phyloP scores from a whole-genome alignment of 2,113 vertebrate species.

The Calyptomena viridis region DNA sequence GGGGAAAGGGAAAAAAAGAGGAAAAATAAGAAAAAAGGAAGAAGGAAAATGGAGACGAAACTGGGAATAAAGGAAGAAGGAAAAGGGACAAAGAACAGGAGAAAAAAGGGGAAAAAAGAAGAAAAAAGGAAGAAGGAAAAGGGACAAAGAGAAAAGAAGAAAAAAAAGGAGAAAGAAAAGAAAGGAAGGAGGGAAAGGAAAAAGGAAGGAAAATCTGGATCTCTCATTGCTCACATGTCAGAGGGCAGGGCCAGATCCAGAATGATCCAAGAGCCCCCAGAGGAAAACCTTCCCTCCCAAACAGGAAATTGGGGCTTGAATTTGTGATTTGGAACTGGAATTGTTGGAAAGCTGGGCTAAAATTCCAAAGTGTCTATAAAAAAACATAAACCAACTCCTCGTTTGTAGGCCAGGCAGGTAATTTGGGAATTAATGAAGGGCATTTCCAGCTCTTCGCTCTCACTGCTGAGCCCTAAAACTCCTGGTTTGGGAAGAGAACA shows the following conservation, averaged over 20 bases:
- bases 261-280: background rate
- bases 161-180: background rate
- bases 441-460: background rate
- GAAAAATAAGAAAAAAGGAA: too few species aligned
- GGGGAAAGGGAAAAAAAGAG: too few species aligned
- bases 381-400: background rate
- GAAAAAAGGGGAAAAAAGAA: background rate
- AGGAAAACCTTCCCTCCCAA: background rate
- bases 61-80: too few species aligned
- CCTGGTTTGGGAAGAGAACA: background rate
- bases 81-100: background rate
- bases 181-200: background rate
- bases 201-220: background rate
- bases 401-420: background rate
- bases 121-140: background rate
- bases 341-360: background rate
- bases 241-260: background rate
- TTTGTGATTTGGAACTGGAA: background rate
- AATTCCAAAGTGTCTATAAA: background rate
- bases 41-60: too few species aligned
- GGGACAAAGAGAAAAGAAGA: too few species aligned
- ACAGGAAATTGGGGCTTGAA: accelerated
- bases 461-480: background rate
- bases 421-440: background rate
- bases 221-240: accelerated